Evolutionary conservation across 1,140 invertebrate genomes (phyloP).

Genomic region (Brachionus calyciflorus): DNA sequence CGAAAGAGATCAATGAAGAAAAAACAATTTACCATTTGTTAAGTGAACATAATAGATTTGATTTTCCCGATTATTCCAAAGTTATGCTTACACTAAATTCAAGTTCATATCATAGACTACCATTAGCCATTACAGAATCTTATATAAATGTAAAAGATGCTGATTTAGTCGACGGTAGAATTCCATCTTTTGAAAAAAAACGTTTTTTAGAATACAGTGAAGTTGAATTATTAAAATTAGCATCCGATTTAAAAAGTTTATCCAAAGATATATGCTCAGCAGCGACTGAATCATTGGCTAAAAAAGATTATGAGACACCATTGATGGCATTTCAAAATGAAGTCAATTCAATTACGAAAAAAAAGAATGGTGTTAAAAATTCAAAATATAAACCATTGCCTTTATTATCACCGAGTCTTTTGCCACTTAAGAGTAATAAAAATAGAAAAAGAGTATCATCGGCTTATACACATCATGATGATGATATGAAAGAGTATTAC

Average conservation of each 20-base stretch:
- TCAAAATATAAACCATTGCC: neutral
- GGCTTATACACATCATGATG: neutral
- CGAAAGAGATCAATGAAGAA: neutral
- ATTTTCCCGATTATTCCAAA: neutral
- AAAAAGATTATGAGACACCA: neutral
- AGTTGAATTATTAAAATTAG: neutral
- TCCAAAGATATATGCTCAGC: slow-evolving; percentile 19
- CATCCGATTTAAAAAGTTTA: neutral
- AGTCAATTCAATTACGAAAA: neutral
- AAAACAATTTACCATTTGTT: neutral
- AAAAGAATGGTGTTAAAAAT: neutral
- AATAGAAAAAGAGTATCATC: neutral
- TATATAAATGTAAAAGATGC: neutral
- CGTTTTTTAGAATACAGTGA: neutral
- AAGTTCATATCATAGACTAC: neutral
- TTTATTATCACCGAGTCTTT: neutral
- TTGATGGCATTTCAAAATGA: neutral
- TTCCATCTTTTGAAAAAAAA: neutral
- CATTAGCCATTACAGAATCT: neutral
- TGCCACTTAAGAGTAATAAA: neutral
- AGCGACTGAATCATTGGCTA: neutral
- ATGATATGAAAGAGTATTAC: slow-evolving; percentile 3
- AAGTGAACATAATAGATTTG: slow-evolving; percentile 18
- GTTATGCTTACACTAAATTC: neutral
- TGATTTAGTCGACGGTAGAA: neutral